phyloP scores from a whole-genome alignment of 2,797 vertebrate genomes.

The Manis crassicaudata region DNA sequence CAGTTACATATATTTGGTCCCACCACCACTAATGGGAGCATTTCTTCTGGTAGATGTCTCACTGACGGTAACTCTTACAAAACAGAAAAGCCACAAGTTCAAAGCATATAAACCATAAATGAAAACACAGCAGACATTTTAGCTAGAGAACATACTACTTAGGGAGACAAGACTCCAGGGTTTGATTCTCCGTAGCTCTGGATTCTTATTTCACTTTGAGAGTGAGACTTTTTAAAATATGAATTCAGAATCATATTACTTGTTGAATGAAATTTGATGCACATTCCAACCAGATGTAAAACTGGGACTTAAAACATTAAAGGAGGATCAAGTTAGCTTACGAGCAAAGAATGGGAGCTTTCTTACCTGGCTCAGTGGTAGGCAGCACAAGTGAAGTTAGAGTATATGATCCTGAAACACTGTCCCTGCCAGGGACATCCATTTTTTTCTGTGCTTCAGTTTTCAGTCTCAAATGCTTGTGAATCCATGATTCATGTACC shows the following conservation, averaged over 20 bases:
- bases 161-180: not conserved
- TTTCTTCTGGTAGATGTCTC: slow-evolving; percentile 50
- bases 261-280: slow-evolving; percentile 7
- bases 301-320: not conserved
- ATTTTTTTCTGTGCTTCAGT: not conserved
- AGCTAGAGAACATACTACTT: not conserved
- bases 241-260: slow-evolving; percentile 3
- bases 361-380: not conserved
- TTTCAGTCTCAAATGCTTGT: not conserved
- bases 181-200: not conserved
- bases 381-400: not conserved
- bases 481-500: not conserved
- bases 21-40: slow-evolving; percentile 32
- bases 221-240: not conserved
- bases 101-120: slow-evolving; percentile 67
- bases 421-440: not conserved
- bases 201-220: slow-evolving; percentile 20
- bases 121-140: slow-evolving; percentile 64
- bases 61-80: slow-evolving; percentile 66
- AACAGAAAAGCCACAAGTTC: slow-evolving; percentile 77
- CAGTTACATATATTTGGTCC: not conserved
- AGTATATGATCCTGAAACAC: not conserved
- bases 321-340: not conserved
- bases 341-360: not conserved
- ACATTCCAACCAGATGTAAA: slow-evolving; percentile 27